phyloP scores from a whole-genome alignment of 2,888 invertebrate genomes.

The Escarpia spicata region DNA sequence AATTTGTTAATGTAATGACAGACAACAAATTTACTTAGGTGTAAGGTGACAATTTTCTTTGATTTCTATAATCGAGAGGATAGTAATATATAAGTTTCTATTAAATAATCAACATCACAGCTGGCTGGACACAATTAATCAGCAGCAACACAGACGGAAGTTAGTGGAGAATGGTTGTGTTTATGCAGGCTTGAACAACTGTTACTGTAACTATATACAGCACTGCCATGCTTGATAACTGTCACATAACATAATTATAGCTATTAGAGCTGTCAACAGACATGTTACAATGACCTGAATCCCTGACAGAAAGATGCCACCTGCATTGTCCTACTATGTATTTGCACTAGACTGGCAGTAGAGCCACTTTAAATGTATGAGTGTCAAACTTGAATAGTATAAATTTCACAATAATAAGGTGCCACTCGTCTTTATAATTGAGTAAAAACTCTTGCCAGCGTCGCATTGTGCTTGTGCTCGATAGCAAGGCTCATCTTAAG shows the following conservation, averaged over 20 bases:
- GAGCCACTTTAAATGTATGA: background rate
- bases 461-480: background rate
- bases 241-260: conserved; percentile 6
- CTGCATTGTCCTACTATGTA: background rate
- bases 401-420: background rate
- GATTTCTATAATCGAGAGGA: too few species aligned
- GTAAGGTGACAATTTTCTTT: too few species aligned
- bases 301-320: background rate
- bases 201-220: background rate
- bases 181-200: background rate
- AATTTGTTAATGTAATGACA: too few species aligned
- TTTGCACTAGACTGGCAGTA: background rate
- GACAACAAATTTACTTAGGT: too few species aligned
- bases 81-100: too few species aligned
- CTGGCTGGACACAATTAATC: too few species aligned
- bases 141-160: too few species aligned
- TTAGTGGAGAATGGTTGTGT: background rate
- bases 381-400: background rate
- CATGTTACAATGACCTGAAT: conserved; percentile 11
- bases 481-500: background rate
- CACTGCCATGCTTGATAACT: background rate
- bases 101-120: too few species aligned
- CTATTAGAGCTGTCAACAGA: background rate
- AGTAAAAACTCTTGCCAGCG: background rate
- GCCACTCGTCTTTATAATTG: background rate